Evolutionary conservation across 2,113 vertebrate genomes (phyloP).

Genomic region (Macaca mulatta): DNA sequence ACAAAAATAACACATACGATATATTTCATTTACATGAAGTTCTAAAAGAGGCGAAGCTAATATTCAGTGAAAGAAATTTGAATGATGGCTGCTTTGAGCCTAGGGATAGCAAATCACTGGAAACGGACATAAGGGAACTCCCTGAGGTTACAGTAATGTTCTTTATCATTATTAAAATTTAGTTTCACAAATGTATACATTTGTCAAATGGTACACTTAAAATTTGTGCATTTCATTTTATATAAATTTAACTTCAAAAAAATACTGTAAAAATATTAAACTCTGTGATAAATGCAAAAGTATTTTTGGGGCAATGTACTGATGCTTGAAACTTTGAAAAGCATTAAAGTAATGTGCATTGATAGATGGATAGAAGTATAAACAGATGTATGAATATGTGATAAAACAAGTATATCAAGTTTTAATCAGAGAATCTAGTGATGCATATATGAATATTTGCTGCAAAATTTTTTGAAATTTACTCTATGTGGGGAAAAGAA

Average conservation of each 20-base stretch:
- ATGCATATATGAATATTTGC: not conserved
- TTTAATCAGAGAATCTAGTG: not conserved
- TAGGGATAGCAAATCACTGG: fast-evolving
- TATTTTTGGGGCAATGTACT: not conserved
- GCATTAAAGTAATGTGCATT: not conserved
- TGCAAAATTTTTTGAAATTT: not conserved
- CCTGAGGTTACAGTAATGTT: not conserved
- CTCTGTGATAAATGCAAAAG: not conserved
- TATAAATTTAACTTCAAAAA: not conserved
- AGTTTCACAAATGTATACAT: not conserved
- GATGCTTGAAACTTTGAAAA: not conserved
- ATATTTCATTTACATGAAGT: not conserved
- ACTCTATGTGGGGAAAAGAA: not conserved
- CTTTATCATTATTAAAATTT: not conserved
- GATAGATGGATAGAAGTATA: not conserved
- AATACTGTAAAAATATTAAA: not conserved
- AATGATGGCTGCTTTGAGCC: not conserved
- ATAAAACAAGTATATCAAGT: not conserved
- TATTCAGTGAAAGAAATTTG: not conserved
- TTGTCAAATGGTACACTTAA: not conserved
- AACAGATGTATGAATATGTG: not conserved
- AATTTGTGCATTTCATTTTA: not conserved
- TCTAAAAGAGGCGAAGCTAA: not conserved
- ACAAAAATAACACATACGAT: not conserved
- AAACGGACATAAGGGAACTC: not conserved